phyloP scores from a whole-genome alignment of 2,888 invertebrate genomes.

The Cyaniris semiargus region DNA sequence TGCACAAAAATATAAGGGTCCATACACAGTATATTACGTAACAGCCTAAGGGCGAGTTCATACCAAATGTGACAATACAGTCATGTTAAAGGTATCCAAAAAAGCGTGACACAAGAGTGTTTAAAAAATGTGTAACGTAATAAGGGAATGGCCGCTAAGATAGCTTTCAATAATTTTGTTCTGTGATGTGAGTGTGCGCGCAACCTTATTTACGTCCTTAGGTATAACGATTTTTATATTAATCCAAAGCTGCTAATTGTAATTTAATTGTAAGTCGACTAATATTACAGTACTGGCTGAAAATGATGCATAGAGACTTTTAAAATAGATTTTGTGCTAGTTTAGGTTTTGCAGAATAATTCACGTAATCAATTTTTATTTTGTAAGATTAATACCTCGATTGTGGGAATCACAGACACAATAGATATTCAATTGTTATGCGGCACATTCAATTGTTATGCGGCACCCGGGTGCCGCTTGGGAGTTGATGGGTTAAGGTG shows the following conservation, averaged over 20 bases:
- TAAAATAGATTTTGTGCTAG: neutral
- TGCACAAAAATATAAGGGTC: neutral
- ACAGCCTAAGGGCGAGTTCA: too few species aligned
- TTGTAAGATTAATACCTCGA: too few species aligned
- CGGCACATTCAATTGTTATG: too few species aligned
- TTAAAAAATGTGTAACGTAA: neutral
- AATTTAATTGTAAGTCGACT: constrained; percentile 35
- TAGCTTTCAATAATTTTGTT: constrained; percentile 1
- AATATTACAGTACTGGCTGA: neutral
- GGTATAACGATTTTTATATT: constrained; percentile 41
- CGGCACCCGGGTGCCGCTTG: too few species aligned
- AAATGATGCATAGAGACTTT: neutral
- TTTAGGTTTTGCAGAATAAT: too few species aligned
- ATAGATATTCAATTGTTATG: too few species aligned
- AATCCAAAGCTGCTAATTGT: constrained; percentile 50
- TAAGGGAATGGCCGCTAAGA: neutral
- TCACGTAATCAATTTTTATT: too few species aligned
- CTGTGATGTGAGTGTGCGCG: neutral
- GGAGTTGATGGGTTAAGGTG: too few species aligned
- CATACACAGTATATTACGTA: neutral
- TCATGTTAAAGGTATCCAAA: neutral
- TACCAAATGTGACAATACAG: neutral
- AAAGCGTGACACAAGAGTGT: neutral
- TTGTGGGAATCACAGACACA: too few species aligned
- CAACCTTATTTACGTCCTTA: constrained; percentile 41